phyloP scores from a whole-genome alignment of 2,113 vertebrate genomes.

The Seriola quinqueradiata region DNA sequence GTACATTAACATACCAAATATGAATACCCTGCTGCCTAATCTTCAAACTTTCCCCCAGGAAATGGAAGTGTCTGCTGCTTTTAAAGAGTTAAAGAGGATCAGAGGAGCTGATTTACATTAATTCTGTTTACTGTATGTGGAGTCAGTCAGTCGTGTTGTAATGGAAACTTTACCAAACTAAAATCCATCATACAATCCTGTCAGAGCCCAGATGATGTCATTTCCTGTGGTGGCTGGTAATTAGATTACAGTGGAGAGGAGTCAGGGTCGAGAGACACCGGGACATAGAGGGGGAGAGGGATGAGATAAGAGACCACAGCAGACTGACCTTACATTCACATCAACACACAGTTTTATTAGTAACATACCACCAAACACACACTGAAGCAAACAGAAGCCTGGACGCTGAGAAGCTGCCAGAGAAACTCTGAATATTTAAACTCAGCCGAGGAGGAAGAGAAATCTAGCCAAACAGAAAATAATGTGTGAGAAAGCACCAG shows the following conservation, averaged over 20 bases:
- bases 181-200: background rate
- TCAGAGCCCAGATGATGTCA: slow-evolving; percentile 13
- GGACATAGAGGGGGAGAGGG: background rate
- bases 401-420: background rate
- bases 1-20: too few relatives aligned
- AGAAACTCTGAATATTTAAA: background rate
- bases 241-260: slow-evolving; percentile 11
- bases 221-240: slow-evolving; percentile 36
- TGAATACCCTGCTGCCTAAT: too few relatives aligned
- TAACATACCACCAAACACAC: too few relatives aligned
- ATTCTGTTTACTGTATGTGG: too few relatives aligned
- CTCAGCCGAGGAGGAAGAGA: background rate
- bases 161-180: slow-evolving; percentile 1
- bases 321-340: too few relatives aligned
- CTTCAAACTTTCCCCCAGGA: too few relatives aligned
- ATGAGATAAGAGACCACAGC: background rate
- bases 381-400: too few relatives aligned
- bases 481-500: background rate
- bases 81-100: too few relatives aligned
- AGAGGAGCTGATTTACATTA: too few relatives aligned
- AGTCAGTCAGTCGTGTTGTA: background rate
- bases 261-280: background rate
- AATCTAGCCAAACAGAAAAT: background rate
- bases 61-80: too few relatives aligned
- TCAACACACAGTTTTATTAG: too few relatives aligned